Base-by-base conservation (phyloP, 2,797 vertebrate genomes). In the Urocyon cinereoargenteus region DNA sequence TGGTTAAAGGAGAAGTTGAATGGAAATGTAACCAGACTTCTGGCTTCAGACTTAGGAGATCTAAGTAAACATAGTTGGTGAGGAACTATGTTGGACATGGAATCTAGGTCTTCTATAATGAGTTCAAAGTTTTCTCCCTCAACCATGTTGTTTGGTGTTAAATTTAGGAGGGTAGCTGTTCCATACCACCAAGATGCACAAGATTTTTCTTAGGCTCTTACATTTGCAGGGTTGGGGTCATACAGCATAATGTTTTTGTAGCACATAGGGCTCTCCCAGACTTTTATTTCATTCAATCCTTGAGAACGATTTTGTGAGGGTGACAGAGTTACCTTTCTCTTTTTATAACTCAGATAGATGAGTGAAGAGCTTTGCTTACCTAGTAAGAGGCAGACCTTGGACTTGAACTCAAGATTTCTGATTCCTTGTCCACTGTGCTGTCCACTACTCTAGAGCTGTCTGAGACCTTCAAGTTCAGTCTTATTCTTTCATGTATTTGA, bases 1-100 rank as follows among this genome's bases (percentile, higher is more conserved):
- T 51, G 49, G 18, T 82, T 81, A 91, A 90, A 62, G 15, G 62
- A 51, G 36, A 91, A 36, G 18, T 53, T 53, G 59, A 96, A 68
- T 86, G 36, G 14, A 55, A 78, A 9, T 85, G 19, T 78, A 59
- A 89, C 15, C n/a, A 90, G 64, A 90, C 73, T 82, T 73, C n/a
- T 66, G 59, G 24, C 57, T 90, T 96, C 77, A 79, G 55, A 96
- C 68, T 88, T 88, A 86, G 40, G 75, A 75, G 61, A 51, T 62
- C 45, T 92, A 86, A 90, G 26, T 73, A 90, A 72, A 64, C n/a
- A 15, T 18, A 36, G 18, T 57, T 64, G 36, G 45, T 22, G 64
- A 89, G n/a, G 55, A 89, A 19, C 36, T 18, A 55, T 68, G 59
- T 92, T 45, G 53, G 36, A 51, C 31, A 75, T 45, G 22, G 59